phyloP scores from a whole-genome alignment of 2,797 vertebrate genomes.

The Argya squamiceps region DNA sequence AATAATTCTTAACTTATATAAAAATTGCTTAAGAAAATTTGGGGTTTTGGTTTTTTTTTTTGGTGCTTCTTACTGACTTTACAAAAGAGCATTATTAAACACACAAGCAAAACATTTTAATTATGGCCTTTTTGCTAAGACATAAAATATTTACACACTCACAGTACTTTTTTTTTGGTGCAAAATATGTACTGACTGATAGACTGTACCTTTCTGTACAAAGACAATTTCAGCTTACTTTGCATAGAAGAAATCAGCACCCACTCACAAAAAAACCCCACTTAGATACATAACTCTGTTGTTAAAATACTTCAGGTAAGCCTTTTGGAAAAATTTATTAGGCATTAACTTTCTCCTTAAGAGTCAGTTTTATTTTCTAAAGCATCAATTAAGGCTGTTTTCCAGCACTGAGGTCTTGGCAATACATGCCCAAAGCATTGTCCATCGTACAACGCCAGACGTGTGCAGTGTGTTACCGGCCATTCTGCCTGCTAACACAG shows the following conservation, averaged over 20 bases:
- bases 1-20: constrained; percentile 79
- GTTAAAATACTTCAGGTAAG: constrained; percentile 14
- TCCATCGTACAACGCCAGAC: not conserved
- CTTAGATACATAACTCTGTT: not conserved
- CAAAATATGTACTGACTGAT: constrained; percentile 53
- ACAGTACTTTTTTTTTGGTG: constrained; percentile 69
- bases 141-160: constrained; percentile 62
- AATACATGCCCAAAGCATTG: not conserved
- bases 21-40: constrained; percentile 69
- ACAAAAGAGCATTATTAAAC: constrained; percentile 63
- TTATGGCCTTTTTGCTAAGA: constrained; percentile 54
- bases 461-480: not conserved
- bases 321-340: not conserved
- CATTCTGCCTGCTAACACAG: not conserved
- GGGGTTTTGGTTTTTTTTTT: fast-evolving
- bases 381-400: constrained; percentile 23
- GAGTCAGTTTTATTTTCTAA: constrained; percentile 9
- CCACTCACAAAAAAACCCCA: not conserved
- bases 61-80: constrained; percentile 40
- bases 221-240: constrained; percentile 53
- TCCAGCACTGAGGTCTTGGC: not conserved
- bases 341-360: not conserved
- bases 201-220: constrained; percentile 27
- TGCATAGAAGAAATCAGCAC: constrained; percentile 62
- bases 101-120: constrained; percentile 47